Base-by-base conservation (phyloP, 2,113 vertebrate genomes). In the Nansenia antarctica region DNA sequence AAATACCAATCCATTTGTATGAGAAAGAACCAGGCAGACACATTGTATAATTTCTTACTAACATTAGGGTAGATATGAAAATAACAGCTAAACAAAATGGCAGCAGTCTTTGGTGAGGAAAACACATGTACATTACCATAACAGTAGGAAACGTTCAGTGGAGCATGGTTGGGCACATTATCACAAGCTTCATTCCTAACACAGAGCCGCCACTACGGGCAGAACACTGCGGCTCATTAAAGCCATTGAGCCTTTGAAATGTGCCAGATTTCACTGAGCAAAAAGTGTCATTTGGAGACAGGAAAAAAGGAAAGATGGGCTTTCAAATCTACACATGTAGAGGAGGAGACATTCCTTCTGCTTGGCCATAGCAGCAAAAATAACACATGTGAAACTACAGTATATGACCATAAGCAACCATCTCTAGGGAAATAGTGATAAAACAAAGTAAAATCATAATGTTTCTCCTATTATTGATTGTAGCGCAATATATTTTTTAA, bases 201-300 rank as follows among this genome's bases (percentile, higher is more conserved):
- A 88, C 78, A 77, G 74, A 72, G 67, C 79, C 76, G 72, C 74
- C 78, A 82, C 62, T 27, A 62, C 66, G 79, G 78, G 83, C 70
- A 81, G 78, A 82, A 83, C 72, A 76, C 49, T 22, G 73, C 53
- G 73, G 63, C 85, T 92, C 91, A 91, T 91, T 91, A 90, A 89
- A 87, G 81, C 78, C 75, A 70, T 26, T 49, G 76, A 83, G 82
- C 73, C 80, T 90, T 81, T 87, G 71, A 83, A 88, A 90, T 82
- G 72, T 72, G 72, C 77, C 84, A 83, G 72, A 79, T 78, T 80
- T 82, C 58, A 47, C 8, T 18, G 29, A 31, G 27, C 12, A 62
- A 74, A 75, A 72, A 58, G 61, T 64, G 58, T 67, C 31, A 71
- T 70, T 49, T 55, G 52, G 39, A 78, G 57, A 77, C 49, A 76